Evolutionary conservation across 2,888 invertebrate species (phyloP).

Genomic region (Anthrax anthrax): DNA sequence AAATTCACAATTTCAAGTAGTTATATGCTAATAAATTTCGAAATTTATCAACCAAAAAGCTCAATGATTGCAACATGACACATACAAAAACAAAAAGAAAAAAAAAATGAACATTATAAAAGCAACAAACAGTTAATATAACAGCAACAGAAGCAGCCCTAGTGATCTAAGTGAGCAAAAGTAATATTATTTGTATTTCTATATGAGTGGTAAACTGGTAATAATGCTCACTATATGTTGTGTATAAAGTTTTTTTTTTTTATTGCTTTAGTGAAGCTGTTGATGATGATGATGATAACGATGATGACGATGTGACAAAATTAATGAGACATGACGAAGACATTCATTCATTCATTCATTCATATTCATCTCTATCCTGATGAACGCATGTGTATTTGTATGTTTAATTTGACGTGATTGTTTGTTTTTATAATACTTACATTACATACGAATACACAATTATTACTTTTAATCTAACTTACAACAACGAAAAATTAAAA

Average conservation of each 20-base stretch:
- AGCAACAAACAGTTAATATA: not conserved
- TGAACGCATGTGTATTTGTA: not conserved
- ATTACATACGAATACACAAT: too few relatives aligned
- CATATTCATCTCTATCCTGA: not conserved
- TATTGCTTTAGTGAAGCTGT: not conserved
- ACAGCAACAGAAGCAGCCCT: not conserved
- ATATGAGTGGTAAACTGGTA: not conserved
- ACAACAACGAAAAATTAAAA: too few relatives aligned
- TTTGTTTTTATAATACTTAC: too few relatives aligned
- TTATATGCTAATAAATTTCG: conserved; percentile 10
- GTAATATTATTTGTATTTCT: too few relatives aligned
- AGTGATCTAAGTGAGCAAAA: not conserved
- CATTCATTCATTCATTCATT: conserved; percentile 8
- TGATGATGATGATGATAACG: conserved; percentile 1
- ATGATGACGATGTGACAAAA: conserved; percentile 13
- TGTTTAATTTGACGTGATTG: too few relatives aligned
- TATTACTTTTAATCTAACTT: too few relatives aligned
- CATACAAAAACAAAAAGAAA: not conserved
- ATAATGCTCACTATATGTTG: not conserved
- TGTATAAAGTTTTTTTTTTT: too few relatives aligned
- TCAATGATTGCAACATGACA: conserved; percentile 6
- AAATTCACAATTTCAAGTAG: too few relatives aligned
- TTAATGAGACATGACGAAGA: conserved; percentile 13
- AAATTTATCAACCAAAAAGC: conserved; percentile 12
- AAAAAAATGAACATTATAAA: not conserved